Base-by-base conservation (phyloP, 2,888 invertebrate species). In the Apotomis turbidana region DNA sequence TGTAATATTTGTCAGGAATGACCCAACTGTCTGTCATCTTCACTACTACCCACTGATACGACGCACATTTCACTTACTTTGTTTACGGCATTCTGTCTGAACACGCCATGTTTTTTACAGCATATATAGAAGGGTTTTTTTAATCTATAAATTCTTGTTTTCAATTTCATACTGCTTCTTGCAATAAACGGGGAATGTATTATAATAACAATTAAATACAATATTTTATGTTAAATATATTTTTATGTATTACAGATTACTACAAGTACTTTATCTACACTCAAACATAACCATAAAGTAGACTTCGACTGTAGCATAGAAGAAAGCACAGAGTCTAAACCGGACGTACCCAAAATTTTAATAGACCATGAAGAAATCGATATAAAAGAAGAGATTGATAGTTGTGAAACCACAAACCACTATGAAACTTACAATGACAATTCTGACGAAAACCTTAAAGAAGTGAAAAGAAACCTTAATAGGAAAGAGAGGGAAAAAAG, bases 381-480 rank as follows among this genome's bases (percentile, higher is more conserved):
- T 5, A 55, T 55, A 5, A 72, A 75, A 49, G 66, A 70, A 15
- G 71, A 68, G 15, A 38, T 60, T 27, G 52, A 62, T 1, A 49
- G 55, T 15, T 52, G 68, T 10, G 72, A 74, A 46, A 58, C 64
- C 10, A 62, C 60, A n/a, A 10, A 51, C 13, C n/a, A 4, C 6
- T 60, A 54, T 41, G 71, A 74, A 5, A 61, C 63, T 58, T 70
- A 49, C 5, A 64, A 44, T 6, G 3, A 64, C 41, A 46, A 5
- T 41, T 41, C 41, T 41, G 5, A 54, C 51, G 70, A 71, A 15
- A 68, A 64, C 13, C 5, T 13, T 15, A 74, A 76, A 73, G 71
- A 67, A 67, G 38, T 38, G 52, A 71, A 3, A 77, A 66, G 27
- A 72, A 66, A 8, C 55, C 72, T 27, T 61, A 55, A 52, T 15